phyloP scores from a whole-genome alignment of 2,888 invertebrate genomes.

The Galerucella calmariensis region DNA sequence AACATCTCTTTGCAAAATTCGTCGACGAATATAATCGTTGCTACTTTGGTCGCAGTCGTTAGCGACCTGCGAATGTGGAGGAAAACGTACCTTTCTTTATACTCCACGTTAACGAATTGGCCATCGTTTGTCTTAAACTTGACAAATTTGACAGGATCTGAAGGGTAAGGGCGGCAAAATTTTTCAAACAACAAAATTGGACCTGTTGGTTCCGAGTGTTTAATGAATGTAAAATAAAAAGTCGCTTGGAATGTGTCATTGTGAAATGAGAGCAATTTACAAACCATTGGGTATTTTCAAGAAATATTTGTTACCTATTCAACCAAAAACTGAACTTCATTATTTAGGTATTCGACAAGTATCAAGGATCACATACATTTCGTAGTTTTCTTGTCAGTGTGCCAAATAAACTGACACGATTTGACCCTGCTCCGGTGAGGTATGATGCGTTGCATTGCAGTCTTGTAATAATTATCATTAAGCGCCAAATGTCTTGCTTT shows the following conservation, averaged over 20 bases:
- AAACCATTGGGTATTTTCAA: not conserved
- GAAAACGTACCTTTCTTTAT: no score
- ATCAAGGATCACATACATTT: conserved; percentile 12
- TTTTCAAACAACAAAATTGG: no score
- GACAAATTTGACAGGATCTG: no score
- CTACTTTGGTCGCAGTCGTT: no score
- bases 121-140: no score
- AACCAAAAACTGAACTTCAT: not conserved
- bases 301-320: not conserved
- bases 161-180: no score
- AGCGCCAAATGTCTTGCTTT: not conserved
- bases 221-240: no score
- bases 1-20: no score
- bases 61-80: no score
- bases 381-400: conserved; percentile 1
- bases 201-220: no score
- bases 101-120: no score
- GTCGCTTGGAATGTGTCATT: not conserved
- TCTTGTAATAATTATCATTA: conserved; percentile 3
- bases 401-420: conserved; percentile 12
- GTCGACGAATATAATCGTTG: no score
- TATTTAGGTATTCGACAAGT: not conserved
- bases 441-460: not conserved
- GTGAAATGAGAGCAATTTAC: not conserved
- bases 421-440: conserved; percentile 11